phyloP scores from a whole-genome alignment of 64 coral and sea anemone species.

The Acropora tenuis region DNA sequence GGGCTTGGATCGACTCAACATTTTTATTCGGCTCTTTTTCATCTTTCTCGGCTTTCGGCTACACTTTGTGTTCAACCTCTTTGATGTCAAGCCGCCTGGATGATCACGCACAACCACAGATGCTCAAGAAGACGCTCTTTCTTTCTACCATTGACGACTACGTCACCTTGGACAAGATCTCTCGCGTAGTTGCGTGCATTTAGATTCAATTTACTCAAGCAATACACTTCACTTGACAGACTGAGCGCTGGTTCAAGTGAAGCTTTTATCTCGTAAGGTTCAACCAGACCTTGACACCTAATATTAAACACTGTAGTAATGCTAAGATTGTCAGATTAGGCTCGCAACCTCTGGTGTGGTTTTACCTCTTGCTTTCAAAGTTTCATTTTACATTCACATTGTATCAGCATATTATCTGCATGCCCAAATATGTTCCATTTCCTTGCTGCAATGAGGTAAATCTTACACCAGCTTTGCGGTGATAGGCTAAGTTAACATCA shows the following conservation, averaged over 20 bases:
- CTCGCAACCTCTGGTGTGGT: too few species aligned
- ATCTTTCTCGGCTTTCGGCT: not conserved
- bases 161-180: not conserved
- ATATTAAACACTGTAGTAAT: too few species aligned
- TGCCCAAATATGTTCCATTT: too few species aligned
- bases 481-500: not conserved
- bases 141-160: not conserved
- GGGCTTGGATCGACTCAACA: not conserved
- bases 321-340: too few species aligned
- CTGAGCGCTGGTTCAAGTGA: not conserved
- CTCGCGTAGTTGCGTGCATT: not conserved
- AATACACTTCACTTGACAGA: constrained; percentile 17
- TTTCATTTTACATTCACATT: too few species aligned
- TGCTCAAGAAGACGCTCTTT: not conserved
- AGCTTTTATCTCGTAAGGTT: constrained; percentile 8
- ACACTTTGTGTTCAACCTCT: not conserved
- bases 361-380: too few species aligned
- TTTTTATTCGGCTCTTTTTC: not conserved
- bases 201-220: not conserved
- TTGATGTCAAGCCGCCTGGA: not conserved
- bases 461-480: not conserved
- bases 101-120: not conserved
- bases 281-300: not conserved
- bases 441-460: not conserved
- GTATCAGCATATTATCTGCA: too few species aligned